Evolutionary conservation across 2,113 vertebrate genomes (phyloP), one percentile per base, ranked within the genome.

Genomic region (Saiga tatarica): DNA sequence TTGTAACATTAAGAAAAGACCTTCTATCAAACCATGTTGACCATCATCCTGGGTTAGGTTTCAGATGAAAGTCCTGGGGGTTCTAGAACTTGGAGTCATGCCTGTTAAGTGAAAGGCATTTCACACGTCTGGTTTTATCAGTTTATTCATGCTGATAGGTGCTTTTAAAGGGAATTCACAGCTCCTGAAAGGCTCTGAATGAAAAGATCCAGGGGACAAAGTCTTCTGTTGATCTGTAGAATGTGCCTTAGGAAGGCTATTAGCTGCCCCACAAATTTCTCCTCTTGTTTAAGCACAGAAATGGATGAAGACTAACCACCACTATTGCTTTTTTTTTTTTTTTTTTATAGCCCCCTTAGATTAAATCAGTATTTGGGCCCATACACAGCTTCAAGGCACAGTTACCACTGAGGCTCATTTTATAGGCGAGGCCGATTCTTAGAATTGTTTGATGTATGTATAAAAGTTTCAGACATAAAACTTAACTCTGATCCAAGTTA

Each of bases 81-180:
- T 97, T 92, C 93, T 67, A 98, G 96, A 45, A 11, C 95, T 97
- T 95, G 97, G 96, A 98, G 98, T 98, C 39, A 39, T 0, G 86
- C 98, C 96, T 99, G 98, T 98, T 98, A 95, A 98, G 96, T 97
- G 91, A 98, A 98, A 98, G 91, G 96, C 98, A 96, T 96, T 97
- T 98, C 96, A 98, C 96, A 97, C 97, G 88, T 98, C 97, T 95
- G 98, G 94, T 99, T 98, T 97, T 97, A 98, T 99, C 98, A 98
- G 97, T 98, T 98, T 98, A 98, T 98, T 98, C 98, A 98, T 98
- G 98, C 95, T 78, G 97, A 98, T 99, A 98, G 95, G 95, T 98
- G 97, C 96, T 98, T 98, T 97, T 98, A 95, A 95, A 98, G 97
- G 89, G 95, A 98, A 98, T 97, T 97, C 98, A 93, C 97, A 96